These are phyloP conservation scores for Lysiphlebus fabarum DNA, from an alignment of 1,140 invertebrate genomes.

Conservation along the genomic window DNA sequence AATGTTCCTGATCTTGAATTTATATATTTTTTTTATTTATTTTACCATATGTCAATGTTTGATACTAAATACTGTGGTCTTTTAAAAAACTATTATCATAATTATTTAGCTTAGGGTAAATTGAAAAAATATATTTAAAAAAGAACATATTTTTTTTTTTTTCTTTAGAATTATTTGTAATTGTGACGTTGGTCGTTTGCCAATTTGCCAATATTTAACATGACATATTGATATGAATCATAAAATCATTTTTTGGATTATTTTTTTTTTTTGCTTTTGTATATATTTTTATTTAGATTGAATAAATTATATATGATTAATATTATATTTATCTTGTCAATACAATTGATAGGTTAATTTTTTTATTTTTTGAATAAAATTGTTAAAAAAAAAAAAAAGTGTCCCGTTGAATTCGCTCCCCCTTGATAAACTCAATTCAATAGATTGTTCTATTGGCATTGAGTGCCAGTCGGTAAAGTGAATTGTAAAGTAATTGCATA, in stretches of 20 bases:
- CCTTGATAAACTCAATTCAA: constrained; percentile 46
- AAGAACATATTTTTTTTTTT: too few relatives aligned
- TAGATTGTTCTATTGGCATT: constrained; percentile 48
- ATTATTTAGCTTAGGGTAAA: constrained; percentile 23
- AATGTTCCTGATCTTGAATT: constrained; percentile 14
- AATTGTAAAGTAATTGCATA: constrained; percentile 58
- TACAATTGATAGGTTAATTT: too few relatives aligned
- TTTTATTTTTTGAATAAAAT: background rate
- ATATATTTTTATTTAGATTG: too few relatives aligned
- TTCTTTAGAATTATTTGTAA: too few relatives aligned
- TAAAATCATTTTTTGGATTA: too few relatives aligned
- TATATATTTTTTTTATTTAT: too few relatives aligned
- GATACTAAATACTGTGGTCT: constrained; percentile 33
- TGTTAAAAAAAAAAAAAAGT: background rate
- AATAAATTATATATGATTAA: too few relatives aligned
- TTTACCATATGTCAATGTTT: constrained; percentile 43
- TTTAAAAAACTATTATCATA: constrained; percentile 50
- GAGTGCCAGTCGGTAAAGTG: constrained; percentile 52
- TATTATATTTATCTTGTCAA: too few relatives aligned
- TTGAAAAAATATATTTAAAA: too few relatives aligned
- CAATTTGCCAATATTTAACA: background rate
- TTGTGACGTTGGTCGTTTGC: background rate
- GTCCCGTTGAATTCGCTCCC: constrained; percentile 9
- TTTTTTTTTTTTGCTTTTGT: too few relatives aligned
- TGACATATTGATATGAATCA: too few relatives aligned